phyloP scores from a whole-genome alignment of 2,888 invertebrate genomes.

The Hyposoter dolosus region DNA sequence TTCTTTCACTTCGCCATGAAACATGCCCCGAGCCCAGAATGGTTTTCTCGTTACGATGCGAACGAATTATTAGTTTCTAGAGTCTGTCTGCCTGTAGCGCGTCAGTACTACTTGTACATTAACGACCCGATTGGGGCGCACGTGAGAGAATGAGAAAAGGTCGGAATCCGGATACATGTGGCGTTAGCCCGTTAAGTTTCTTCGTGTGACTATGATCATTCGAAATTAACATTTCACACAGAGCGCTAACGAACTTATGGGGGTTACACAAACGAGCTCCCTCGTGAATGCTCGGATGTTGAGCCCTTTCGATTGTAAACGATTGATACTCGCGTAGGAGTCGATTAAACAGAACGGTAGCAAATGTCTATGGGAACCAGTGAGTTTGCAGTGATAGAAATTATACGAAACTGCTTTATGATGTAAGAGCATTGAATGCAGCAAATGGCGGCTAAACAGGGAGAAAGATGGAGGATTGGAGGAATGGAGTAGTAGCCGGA shows the following conservation, averaged over 20 bases:
- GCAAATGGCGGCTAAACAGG: neutral
- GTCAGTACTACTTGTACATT: conserved; percentile 31
- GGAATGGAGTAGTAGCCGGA: conserved; percentile 2
- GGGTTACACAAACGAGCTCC: neutral
- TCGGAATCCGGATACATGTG: conserved; percentile 28
- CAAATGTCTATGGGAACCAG: neutral
- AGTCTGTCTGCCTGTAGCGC: neutral
- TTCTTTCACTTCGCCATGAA: neutral
- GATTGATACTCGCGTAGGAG: neutral
- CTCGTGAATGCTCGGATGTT: neutral
- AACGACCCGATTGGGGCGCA: conserved; percentile 20
- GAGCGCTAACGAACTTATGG: neutral
- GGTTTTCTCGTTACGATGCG: neutral
- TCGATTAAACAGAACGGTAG: neutral
- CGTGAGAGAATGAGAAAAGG: neutral
- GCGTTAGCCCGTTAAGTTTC: conserved; percentile 20
- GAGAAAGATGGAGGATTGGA: neutral
- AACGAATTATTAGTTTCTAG: neutral
- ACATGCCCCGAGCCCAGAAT: neutral
- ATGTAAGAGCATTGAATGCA: neutral
- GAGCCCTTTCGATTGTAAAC: neutral
- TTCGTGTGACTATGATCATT: conserved; percentile 10
- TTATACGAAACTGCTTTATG: neutral
- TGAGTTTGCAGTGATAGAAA: neutral
- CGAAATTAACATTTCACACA: neutral